Percentiles rank a stretch among this genome's conserved stretches.
These are phyloP conservation scores for Eleginops maclovinus DNA, from an alignment of 2,113 vertebrate genomes.

Conservation along the genomic window DNA sequence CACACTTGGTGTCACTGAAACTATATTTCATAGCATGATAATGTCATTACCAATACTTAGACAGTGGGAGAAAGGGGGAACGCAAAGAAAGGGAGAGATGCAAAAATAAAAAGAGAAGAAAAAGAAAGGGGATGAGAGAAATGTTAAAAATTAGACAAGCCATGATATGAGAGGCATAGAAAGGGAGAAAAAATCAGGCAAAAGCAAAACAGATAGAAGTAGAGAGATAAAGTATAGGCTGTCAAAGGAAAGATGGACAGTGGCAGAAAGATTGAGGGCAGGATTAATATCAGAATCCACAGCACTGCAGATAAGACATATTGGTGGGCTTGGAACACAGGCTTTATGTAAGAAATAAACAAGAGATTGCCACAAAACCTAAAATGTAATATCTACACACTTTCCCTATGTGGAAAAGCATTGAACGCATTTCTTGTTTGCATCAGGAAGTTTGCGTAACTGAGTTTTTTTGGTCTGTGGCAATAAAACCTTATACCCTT, in stretches of 20 bases:
- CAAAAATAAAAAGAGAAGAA: constrained; percentile 27
- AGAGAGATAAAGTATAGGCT: not conserved
- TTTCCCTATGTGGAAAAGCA: not conserved
- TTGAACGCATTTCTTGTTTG: not conserved
- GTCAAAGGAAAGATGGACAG: not conserved
- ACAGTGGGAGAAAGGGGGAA: constrained; percentile 54
- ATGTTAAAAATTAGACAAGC: constrained; percentile 9
- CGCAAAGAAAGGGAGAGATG: not conserved
- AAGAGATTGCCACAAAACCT: not conserved
- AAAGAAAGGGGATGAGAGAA: not conserved
- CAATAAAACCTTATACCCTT: not conserved
- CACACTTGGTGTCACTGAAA: constrained; percentile 72
- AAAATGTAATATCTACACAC: not conserved
- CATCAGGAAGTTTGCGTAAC: not conserved
- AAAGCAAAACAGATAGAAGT: constrained; percentile 14
- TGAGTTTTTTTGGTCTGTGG: not conserved
- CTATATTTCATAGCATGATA: constrained; percentile 84
- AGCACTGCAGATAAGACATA: not conserved
- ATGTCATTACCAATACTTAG: constrained; percentile 83
- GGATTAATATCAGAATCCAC: not conserved
- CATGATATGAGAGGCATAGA: not conserved
- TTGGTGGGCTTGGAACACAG: not conserved
- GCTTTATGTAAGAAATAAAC: not conserved
- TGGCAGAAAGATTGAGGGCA: not conserved
- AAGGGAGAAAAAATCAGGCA: not conserved